Evolutionary conservation across 2,888 invertebrate genomes (phyloP).

Genomic region (Glyphotaelius pellucidus): DNA sequence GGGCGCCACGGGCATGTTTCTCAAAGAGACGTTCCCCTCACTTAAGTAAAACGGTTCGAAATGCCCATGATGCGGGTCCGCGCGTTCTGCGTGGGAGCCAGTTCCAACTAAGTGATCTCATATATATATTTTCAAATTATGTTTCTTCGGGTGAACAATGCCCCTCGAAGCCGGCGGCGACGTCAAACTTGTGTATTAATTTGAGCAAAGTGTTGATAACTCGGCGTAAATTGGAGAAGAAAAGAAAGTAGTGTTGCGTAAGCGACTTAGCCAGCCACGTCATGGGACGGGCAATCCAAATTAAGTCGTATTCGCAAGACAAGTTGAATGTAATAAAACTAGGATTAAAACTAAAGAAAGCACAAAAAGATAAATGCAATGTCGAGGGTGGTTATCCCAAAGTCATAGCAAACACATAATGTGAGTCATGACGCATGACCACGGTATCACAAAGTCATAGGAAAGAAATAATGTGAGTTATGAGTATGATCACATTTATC

Average conservation of each 20-base stretch:
- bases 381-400: background rate
- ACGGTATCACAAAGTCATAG: background rate
- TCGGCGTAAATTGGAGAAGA: background rate
- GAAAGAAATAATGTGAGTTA: no score
- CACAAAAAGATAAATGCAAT: background rate
- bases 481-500: no score
- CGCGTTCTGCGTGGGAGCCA: background rate
- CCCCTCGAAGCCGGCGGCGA: slow-evolving; percentile 12
- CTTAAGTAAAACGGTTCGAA: slow-evolving; percentile 22
- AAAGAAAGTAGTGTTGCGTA: background rate
- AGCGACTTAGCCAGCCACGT: background rate
- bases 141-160: slow-evolving; percentile 22
- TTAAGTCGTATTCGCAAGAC: background rate
- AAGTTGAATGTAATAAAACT: background rate
- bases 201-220: background rate
- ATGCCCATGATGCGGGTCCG: background rate
- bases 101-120: slow-evolving; percentile 27
- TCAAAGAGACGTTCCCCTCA: slow-evolving; percentile 37
- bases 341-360: background rate
- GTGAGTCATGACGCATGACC: no score
- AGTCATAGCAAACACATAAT: no score
- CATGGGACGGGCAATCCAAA: background rate
- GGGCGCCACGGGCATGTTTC: background rate
- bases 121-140: slow-evolving; percentile 14
- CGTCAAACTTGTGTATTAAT: slow-evolving; percentile 29